A percentile compares a stretch with the other conserved stretches of the same genome.
Evolutionary conservation across 2,888 invertebrate species (phyloP).

Genomic region (Hydropsyche betteni): DNA sequence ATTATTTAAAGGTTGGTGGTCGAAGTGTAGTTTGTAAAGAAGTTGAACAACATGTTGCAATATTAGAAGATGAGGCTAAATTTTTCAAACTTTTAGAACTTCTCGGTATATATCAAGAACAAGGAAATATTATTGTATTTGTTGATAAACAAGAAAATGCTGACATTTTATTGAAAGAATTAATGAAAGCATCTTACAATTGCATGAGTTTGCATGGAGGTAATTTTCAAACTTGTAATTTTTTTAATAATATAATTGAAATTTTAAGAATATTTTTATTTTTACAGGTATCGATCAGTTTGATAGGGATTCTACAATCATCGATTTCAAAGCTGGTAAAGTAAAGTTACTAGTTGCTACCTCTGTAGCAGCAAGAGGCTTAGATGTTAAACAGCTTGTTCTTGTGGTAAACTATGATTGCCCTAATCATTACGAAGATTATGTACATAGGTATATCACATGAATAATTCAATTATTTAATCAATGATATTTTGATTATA

Average conservation of each 20-base stretch:
- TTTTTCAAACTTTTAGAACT: slow-evolving; percentile 96
- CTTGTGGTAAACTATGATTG: slow-evolving; percentile 99
- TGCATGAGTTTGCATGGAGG: slow-evolving; percentile 98
- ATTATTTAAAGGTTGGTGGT: slow-evolving; percentile 79
- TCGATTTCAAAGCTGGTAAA: slow-evolving; percentile 96
- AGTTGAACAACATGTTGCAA: slow-evolving; percentile 93
- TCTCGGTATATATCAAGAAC: slow-evolving; percentile 92
- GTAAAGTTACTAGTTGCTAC: slow-evolving; percentile 95
- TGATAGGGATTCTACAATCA: slow-evolving; percentile 96
- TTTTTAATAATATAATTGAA: not conserved
- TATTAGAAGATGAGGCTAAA: slow-evolving; percentile 96
- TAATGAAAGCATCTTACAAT: slow-evolving; percentile 95
- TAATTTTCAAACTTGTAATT: slow-evolving; percentile 49
- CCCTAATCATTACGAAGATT: slow-evolving; percentile 99
- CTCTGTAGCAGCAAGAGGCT: slow-evolving; percentile 95
- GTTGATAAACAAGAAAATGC: slow-evolving; percentile 99
- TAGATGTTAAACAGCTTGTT: slow-evolving; percentile 98
- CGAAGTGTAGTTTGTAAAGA: slow-evolving; percentile 97
- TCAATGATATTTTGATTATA: not conserved
- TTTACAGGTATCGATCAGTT: slow-evolving; percentile 92
- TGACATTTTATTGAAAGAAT: slow-evolving; percentile 89
- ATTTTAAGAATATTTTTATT: not conserved
- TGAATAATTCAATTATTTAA: not conserved
- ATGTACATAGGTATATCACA: slow-evolving; percentile 80
- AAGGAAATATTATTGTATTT: slow-evolving; percentile 95